Percentiles rank a stretch among this genome's conserved stretches.
These are phyloP conservation scores for Lamprologus sp. DNA, from an alignment of 2,113 vertebrate genomes.

Conservation along the genomic window DNA sequence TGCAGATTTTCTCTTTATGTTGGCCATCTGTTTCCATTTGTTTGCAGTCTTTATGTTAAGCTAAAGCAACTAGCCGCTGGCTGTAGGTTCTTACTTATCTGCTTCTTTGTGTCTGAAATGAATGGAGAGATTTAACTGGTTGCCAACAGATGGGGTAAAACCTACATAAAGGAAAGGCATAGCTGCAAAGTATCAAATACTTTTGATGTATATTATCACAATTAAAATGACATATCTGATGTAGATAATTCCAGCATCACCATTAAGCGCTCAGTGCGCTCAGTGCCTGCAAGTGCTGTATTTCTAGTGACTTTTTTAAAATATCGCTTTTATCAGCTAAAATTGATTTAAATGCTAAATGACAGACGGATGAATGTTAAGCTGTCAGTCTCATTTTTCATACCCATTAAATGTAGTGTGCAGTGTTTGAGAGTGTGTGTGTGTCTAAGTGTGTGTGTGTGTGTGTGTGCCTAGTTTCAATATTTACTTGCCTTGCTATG, in stretches of 20 bases:
- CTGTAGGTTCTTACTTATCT: background rate
- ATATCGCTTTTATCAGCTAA: background rate
- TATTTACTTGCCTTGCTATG: background rate
- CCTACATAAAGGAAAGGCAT: background rate
- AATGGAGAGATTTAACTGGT: background rate
- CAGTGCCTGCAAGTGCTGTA: background rate
- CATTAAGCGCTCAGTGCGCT: background rate
- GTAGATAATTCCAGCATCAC: background rate
- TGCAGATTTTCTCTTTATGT: background rate
- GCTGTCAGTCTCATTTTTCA: background rate
- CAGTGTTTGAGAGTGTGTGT: background rate
- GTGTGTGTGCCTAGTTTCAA: background rate
- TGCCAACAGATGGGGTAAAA: background rate
- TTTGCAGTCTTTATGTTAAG: background rate
- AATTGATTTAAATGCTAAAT: conserved; percentile 1
- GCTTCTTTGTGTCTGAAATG: background rate
- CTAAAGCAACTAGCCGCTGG: background rate
- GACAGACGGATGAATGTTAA: background rate
- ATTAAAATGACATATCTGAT: background rate
- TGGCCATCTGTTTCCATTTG: background rate
- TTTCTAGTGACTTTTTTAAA: background rate
- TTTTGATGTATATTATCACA: background rate
- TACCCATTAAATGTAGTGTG: background rate
- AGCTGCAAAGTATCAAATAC: background rate
- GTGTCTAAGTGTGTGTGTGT: background rate